These are phyloP conservation scores for Anneissia japonica DNA, from an alignment of 35 echinoderm and acorn worm genomes.

Conservation along the genomic window DNA sequence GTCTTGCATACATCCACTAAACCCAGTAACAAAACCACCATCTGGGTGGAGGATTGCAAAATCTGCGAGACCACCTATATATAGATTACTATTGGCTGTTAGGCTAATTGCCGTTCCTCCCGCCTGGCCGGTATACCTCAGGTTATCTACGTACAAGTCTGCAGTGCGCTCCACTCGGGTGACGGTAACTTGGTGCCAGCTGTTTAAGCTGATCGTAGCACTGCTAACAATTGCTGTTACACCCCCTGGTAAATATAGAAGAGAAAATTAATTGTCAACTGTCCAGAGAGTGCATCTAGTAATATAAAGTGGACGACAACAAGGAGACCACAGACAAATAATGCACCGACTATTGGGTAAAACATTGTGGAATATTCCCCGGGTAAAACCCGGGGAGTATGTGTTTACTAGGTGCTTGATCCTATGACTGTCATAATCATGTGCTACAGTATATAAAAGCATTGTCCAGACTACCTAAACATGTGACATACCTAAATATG, in stretches of 20 bases:
- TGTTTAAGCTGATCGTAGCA: constrained; percentile 30
- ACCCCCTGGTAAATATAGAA: constrained; percentile 37
- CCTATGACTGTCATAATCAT: too few relatives aligned
- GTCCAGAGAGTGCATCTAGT: too few relatives aligned
- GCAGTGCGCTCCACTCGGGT: constrained; percentile 41
- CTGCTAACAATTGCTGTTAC: constrained; percentile 48
- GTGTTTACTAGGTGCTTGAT: too few relatives aligned
- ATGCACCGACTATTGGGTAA: too few relatives aligned
- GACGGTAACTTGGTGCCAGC: constrained; percentile 59
- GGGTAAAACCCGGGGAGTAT: too few relatives aligned
- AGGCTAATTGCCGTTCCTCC: constrained; percentile 57
- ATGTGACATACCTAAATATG: too few relatives aligned
- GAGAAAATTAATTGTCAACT: too few relatives aligned
- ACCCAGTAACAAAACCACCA: constrained; percentile 50
- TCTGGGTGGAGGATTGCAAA: constrained; percentile 31
- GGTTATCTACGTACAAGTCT: constrained; percentile 54
- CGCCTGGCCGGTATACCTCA: background rate
- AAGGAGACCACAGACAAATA: too few relatives aligned
- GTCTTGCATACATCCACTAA: constrained; percentile 66
- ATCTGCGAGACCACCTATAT: constrained; percentile 53
- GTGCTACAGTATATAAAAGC: too few relatives aligned
- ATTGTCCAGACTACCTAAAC: too few relatives aligned
- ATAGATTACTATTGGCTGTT: constrained; percentile 29
- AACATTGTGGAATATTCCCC: too few relatives aligned
- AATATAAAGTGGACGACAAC: too few relatives aligned